Conservation (phyloP, 2,113 vertebrate genomes). For the Fukomys damarensis region DNA sequence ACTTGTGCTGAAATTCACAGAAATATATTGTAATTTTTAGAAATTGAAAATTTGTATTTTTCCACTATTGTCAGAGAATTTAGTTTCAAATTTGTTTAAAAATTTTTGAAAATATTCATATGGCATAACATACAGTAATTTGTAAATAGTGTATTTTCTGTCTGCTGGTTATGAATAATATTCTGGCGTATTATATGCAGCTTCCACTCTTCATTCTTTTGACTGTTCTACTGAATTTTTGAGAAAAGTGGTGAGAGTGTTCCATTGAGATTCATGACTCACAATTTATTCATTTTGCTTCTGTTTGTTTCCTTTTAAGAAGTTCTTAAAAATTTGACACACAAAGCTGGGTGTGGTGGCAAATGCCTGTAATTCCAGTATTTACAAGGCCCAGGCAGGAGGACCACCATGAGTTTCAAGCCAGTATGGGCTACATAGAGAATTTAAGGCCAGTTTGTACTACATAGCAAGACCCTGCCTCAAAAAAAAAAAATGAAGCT, state of each 20-base stretch:
- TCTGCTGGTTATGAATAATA: background rate
- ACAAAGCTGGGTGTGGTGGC: background rate
- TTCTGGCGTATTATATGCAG: background rate
- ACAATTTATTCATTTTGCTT: conserved; percentile 15
- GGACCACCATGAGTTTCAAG: background rate
- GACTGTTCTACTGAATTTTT: conserved; percentile 13
- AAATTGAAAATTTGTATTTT: background rate
- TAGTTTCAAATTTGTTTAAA: background rate
- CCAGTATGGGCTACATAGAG: background rate
- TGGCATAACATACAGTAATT: background rate
- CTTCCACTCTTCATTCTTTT: background rate
- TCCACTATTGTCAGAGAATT: background rate
- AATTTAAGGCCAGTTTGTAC: background rate
- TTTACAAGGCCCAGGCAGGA: background rate
- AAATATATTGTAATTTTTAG: conserved; percentile 22
- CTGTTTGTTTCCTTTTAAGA: conserved; percentile 16
- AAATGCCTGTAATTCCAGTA: background rate
- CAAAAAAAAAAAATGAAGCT: background rate
- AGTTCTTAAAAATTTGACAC: conserved; percentile 32
- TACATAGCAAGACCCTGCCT: background rate
- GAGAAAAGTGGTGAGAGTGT: background rate
- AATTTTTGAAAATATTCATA: conserved; percentile 30
- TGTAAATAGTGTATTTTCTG: conserved; percentile 34
- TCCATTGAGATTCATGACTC: conserved; percentile 29
- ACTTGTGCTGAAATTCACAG: background rate